phyloP scores from a whole-genome alignment of 2,797 vertebrate genomes.

The Botia kubotai region DNA sequence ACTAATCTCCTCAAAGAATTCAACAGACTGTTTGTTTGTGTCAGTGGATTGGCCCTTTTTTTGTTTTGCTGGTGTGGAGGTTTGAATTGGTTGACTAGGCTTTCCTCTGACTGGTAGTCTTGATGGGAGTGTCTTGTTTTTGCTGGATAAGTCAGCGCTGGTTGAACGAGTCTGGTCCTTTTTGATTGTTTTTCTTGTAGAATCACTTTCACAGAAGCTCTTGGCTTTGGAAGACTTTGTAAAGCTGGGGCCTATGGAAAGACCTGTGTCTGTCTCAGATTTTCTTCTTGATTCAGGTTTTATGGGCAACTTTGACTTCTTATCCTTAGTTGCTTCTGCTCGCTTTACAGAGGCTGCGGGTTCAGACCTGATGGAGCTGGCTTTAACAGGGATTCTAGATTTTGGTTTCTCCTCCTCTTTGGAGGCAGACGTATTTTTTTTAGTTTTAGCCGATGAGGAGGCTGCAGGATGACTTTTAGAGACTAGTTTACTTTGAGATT shows the following conservation, averaged over 20 bases:
- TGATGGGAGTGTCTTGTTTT: constrained; percentile 88
- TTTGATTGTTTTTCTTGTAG: constrained; percentile 78
- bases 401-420: constrained; percentile 86
- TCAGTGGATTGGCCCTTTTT: constrained; percentile 84
- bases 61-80: constrained; percentile 81
- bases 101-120: constrained; percentile 90
- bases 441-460: constrained; percentile 63
- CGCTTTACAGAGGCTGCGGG: constrained; percentile 68
- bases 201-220: constrained; percentile 87
- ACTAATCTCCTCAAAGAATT: constrained; percentile 96
- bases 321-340: constrained; percentile 73
- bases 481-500: constrained; percentile 79
- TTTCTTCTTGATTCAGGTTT: constrained; percentile 87
- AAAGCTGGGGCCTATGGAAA: constrained; percentile 79
- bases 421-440: constrained; percentile 73
- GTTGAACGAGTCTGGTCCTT: constrained; percentile 72
- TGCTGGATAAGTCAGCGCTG: constrained; percentile 76
- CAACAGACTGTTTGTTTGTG: constrained; percentile 86
- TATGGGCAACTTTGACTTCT: constrained; percentile 71
- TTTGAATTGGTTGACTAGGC: constrained; percentile 70
- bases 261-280: constrained; percentile 88
- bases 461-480: constrained; percentile 68
- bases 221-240: constrained; percentile 84
- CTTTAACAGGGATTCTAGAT: constrained; percentile 93
- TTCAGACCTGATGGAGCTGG: constrained; percentile 77